Base-by-base conservation (phyloP, 1,140 invertebrate species). In the Panagrolaimus sp. region DNA sequence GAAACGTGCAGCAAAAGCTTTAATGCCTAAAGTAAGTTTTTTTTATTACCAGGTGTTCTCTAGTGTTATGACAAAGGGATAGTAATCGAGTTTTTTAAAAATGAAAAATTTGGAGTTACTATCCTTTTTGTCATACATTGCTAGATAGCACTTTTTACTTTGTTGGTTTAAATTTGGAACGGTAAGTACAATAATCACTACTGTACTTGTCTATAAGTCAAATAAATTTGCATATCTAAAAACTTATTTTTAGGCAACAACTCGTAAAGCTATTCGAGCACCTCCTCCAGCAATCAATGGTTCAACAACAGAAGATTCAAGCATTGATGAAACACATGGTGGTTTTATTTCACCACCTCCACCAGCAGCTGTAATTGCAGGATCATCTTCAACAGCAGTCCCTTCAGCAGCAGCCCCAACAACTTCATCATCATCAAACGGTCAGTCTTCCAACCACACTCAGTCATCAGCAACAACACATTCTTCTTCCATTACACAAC, bases 1-100 rank as follows among this genome's bases (percentile, higher is more conserved):
- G 27, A 82, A 79, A 65, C 65, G 79, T 61, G 80, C 79, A 3
- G 78, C 78, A 5, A 75, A 73, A 25, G 79, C 76, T 9, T 61
- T 82, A 31, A 69, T 77, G 57, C 63, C 67, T 14, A 78, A 76
- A 63, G 78, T 80, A 67, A 48, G 53, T 9, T 48, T 13, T n/a
- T n/a, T n/a, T 38, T 38, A 7, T 4, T 4, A 38, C 31, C 2
- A 38, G 7, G 31, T 38, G 31, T 38, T 38, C 31, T 7, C 31
- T 7, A 38, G 31, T 38, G 31, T 4, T 38, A 38, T 38, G 31
- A 38, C 31, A 38, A 48, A 63, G 9, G 9, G 44, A 20, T 16
- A 14, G 43, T 16, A 20, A 61, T n/a, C 23, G 14, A 43, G 2
- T 38, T 38, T 38, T 38, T 4, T 38, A 7, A 38, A 38, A 38